phyloP scores from a whole-genome alignment of 2,797 vertebrate genomes.

The Iguana delicatissima region DNA sequence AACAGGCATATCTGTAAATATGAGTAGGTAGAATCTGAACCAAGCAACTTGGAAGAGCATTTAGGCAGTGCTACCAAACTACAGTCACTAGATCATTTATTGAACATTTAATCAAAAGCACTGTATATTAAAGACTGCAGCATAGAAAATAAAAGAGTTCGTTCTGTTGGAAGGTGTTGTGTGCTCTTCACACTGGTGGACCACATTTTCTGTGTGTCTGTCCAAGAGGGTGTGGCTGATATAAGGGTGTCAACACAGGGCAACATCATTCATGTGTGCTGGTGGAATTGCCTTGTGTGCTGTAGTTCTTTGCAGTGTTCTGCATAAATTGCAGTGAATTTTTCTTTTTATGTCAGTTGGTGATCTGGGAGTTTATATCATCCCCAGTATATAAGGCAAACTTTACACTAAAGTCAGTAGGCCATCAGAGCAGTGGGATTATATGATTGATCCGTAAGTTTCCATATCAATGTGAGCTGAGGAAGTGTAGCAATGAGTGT shows the following conservation, averaged over 20 bases:
- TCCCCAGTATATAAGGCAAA: not conserved
- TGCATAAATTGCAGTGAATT: not conserved
- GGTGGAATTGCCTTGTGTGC: not conserved
- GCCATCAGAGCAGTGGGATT: not conserved
- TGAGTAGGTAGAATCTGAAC: not conserved
- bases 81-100: not conserved
- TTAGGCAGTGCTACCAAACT: not conserved
- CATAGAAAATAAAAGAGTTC: not conserved
- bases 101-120: not conserved
- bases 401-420: not conserved
- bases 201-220: not conserved
- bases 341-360: not conserved
- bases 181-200: not conserved
- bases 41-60: not conserved
- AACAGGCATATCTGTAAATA: not conserved
- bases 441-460: slow-evolving; percentile 12
- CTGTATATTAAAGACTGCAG: not conserved
- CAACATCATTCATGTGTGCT: not conserved
- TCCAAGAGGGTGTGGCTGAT: not conserved
- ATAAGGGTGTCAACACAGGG: not conserved
- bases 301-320: not conserved
- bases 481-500: slow-evolving; percentile 35
- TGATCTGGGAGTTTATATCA: not conserved
- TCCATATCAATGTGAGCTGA: slow-evolving; percentile 58
- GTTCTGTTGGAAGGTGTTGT: not conserved